Conservation (phyloP, 2,113 vertebrate species). For the Cryptotis parvus region DNA sequence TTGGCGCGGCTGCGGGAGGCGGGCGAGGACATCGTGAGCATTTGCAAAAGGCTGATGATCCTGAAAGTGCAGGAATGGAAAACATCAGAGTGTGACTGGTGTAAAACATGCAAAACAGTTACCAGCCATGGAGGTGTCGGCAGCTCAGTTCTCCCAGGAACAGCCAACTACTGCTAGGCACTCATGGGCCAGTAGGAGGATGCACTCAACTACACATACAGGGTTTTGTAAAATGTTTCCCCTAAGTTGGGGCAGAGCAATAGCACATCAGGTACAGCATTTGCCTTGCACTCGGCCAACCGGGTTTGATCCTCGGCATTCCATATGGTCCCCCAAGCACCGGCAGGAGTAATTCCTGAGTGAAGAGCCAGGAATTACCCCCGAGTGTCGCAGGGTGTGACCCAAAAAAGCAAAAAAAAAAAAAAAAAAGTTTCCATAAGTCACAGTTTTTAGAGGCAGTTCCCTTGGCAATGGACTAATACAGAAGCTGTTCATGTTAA, state of each 20-base stretch:
- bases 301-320: no score
- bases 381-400: no score
- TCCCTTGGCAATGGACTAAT: slow-evolving; percentile 52
- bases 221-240: slow-evolving; percentile 26
- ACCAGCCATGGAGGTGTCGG: not conserved
- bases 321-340: no score
- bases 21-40: slow-evolving; percentile 95
- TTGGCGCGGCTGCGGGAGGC: slow-evolving; percentile 94
- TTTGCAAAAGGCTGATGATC: slow-evolving; percentile 98
- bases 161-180: not conserved
- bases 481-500: not conserved
- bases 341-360: no score
- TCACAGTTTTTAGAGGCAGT: slow-evolving; percentile 5
- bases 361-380: no score
- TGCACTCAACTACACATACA: not conserved
- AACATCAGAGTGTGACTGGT: not conserved
- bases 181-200: not conserved
- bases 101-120: not conserved
- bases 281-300: no score
- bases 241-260: no score
- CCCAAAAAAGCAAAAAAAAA: no score
- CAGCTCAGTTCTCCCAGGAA: not conserved
- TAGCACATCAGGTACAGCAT: no score
- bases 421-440: not conserved
- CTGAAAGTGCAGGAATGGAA: slow-evolving; percentile 82